Base-by-base conservation (phyloP, 2,888 invertebrate species). In the Tridacna gigas region DNA sequence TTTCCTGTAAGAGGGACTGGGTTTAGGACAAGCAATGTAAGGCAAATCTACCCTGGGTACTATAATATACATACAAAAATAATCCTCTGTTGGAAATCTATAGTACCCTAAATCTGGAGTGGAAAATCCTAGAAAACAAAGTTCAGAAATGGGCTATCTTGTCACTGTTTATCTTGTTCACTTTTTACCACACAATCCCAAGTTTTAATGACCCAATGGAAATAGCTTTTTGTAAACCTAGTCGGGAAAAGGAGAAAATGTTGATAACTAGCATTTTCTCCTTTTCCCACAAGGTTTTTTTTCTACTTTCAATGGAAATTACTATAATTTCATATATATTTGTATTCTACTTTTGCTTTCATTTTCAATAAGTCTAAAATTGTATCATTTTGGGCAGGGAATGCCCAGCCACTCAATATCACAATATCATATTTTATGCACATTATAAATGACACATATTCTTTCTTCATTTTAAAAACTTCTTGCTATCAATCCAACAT, bases 1-100 rank as follows among this genome's bases (percentile, higher is more conserved):
- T 11, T 65, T 20, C 25, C 12, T 65, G 11, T 15, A 37, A 4
- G 37, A 37, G 37, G 37, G 37, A 37, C 7, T 37, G 37, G 37
- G 37, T 37, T 37, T 37, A 37, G 37, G 37, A 37, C 37, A 37
- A 7, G 37, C 37, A 37, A 37, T 37, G 37, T 37, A 37, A 37
- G 37, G 37, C 37, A 37, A 37, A 37, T 37, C 37, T 37, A 37
- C 7, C 37, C 37, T 37, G 37, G 37, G 37, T 7, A 37, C 37
- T 37, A n/a, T 51, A 48, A 45, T 51, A 71, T 71, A 71, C 71
- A 71, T 71, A 71, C 71, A 71, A 25, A 47, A 51, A 71, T 47
- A 71, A 22, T 71, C 71, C 22, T 71, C 71, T n/a, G 48, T 48
- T 25, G 71, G 71, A 51, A 51, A 71, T 51, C 71, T 71, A 51